phyloP scores from a whole-genome alignment of 1,140 invertebrate genomes.

The Cepaea nemoralis region DNA sequence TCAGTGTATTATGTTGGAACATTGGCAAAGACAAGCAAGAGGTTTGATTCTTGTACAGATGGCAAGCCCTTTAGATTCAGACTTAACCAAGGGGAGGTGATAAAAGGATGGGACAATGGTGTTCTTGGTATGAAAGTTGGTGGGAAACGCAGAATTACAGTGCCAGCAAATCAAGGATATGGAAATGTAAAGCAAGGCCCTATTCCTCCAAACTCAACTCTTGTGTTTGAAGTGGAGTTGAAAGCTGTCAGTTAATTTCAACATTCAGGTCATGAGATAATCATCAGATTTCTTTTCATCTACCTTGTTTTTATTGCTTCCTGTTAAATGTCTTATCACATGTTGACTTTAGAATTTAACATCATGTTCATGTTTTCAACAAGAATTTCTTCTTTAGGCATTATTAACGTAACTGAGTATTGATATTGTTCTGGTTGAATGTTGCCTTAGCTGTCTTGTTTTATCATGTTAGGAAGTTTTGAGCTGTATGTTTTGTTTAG shows the following conservation, averaged over 20 bases:
- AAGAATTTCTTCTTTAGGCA: too few relatives aligned
- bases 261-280: too few relatives aligned
- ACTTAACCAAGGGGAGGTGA: constrained; percentile 67
- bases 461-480: too few relatives aligned
- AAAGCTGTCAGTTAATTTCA: constrained; percentile 80
- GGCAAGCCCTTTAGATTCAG: constrained; percentile 69
- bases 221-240: constrained; percentile 69
- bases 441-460: too few relatives aligned
- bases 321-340: not conserved
- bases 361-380: too few relatives aligned
- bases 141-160: constrained; percentile 86
- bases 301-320: too few relatives aligned
- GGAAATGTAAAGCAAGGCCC: constrained; percentile 58
- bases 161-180: constrained; percentile 82
- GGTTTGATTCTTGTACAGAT: constrained; percentile 71
- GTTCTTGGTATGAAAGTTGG: constrained; percentile 84
- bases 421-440: too few relatives aligned
- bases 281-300: too few relatives aligned
- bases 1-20: constrained; percentile 70
- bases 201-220: constrained; percentile 67
- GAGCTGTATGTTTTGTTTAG: too few relatives aligned
- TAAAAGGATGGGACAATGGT: constrained; percentile 88
- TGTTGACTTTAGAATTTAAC: too few relatives aligned
- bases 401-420: too few relatives aligned
- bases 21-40: constrained; percentile 63